Base-by-base conservation (phyloP, 1,140 invertebrate species). In the Nephila pilipes region DNA sequence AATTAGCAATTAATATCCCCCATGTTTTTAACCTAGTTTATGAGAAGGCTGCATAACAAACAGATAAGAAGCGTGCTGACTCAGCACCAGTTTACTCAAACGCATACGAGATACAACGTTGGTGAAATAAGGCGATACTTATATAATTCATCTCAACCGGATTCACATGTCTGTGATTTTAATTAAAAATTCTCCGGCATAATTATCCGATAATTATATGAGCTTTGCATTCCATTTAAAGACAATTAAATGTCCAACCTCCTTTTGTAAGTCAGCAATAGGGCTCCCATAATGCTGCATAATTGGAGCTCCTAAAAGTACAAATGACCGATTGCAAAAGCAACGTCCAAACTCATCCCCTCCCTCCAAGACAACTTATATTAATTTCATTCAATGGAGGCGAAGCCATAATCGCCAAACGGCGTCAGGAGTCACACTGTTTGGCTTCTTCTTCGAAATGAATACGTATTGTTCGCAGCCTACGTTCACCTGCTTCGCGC, bases 381-480 rank as follows among this genome's bases (percentile, higher is more conserved):
- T 65, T 88, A 88, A 88, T 88, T 88, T 75, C 22, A 75, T 88
- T 88, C 60, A 88, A 88, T 75, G 46, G 60, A 46, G 29, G 87
- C 60, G 87, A 88, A 88, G 87, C 87, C 83, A 85, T 85, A 88
- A 69, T 75, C 87, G 87, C 65, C n/a, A 55, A 75, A 75, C 87
- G 36, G 60, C 83, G 29, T 57, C 55, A 57, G 29, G 55, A 85
- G 54, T 25, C 29, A 46, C 65, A 46, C 87, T 69, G 60, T 83
- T 83, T 83, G 57, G 87, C 87, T 63, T 88, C 87, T 25, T 60
- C 87, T 69, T 58, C 65, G 18, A 25, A 36, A 54, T 25, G 46
- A 83, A 88, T 88, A 69, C 32, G 87, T 55, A 88, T 88, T 88
- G 87, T 88, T 88, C 60, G 36, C 36, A 60, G 58, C 25, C 36